Conservation (phyloP, 2,888 invertebrate species). For the Tineola bisselliella region DNA sequence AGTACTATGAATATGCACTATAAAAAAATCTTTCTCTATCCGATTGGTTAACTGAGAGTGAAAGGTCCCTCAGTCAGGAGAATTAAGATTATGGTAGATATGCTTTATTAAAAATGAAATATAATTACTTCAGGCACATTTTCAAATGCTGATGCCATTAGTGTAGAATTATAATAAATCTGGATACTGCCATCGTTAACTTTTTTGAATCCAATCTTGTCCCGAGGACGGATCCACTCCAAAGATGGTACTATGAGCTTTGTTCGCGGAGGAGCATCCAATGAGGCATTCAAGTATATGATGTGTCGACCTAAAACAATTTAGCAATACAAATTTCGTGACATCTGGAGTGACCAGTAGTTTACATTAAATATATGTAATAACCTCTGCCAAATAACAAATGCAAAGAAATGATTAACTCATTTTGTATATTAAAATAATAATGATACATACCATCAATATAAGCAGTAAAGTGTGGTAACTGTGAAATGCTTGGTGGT, state of each 20-base stretch:
- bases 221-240: slow-evolving; percentile 84
- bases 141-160: slow-evolving; percentile 75
- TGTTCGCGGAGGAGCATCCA: slow-evolving; percentile 20
- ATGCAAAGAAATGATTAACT: too few relatives aligned
- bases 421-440: too few relatives aligned
- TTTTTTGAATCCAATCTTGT: slow-evolving; percentile 79
- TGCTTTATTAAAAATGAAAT: not conserved
- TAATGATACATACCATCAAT: slow-evolving; percentile 58
- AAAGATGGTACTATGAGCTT: slow-evolving; percentile 63
- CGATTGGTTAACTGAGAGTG: too few relatives aligned
- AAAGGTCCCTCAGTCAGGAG: too few relatives aligned
- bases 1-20: not conserved
- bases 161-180: slow-evolving; percentile 84
- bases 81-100: too few relatives aligned
- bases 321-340: too few relatives aligned
- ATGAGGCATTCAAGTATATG: slow-evolving; percentile 35
- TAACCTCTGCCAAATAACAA: too few relatives aligned
- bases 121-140: slow-evolving; percentile 78
- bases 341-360: too few relatives aligned
- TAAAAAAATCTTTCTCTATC: not conserved
- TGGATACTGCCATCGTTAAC: slow-evolving; percentile 75
- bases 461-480: slow-evolving; percentile 77
- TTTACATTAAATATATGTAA: not conserved
- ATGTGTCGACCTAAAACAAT: slow-evolving; percentile 37
- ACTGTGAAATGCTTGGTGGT: slow-evolving; percentile 70